Base-by-base conservation (phyloP, 2,797 vertebrate genomes). In the Myoxocephalus aenaeus region DNA sequence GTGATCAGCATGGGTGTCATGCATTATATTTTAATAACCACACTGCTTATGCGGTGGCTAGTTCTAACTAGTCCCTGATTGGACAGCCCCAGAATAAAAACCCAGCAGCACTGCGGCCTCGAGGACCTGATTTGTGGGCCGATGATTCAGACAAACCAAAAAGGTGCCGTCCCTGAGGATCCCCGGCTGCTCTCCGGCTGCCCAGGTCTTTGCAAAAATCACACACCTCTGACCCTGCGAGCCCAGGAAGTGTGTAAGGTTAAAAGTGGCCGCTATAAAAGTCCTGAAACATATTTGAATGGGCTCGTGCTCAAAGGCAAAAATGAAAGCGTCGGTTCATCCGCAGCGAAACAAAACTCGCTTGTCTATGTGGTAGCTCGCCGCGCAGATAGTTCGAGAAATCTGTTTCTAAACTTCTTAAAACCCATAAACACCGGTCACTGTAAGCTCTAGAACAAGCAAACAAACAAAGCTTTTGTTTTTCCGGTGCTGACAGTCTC, bases 161-260 rank as follows among this genome's bases (percentile, higher is more conserved):
- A 72, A 46, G 40, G 71, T 63, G 67, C 32, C 14, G 1, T 51
- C 57, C 22, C 71, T 4, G 40, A 67, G 20, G 44, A 65, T 66
- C 38, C 58, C 57, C 57, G 75, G 77, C 67, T 57, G 79, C 65
- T 77, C 56, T 70, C 73, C 70, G 66, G 70, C 63, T 65, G 54
- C 66, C 59, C 44, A 51, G 54, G 67, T 66, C 64, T 72, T 13
- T 58, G 48, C 18, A 34, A 32, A 48, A 48, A 20, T 9, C 17
- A 20, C 46, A 48, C 18, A 69, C 7, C 73, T 77, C 58, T 59
- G 44, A 72, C 61, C 70, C 44, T 12, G 57, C 9, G 29, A 56
- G 36, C 17, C 22, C 25, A 6, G 64, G 18, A 13, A 29, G 59
- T 48, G 74, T 68, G 72, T 73, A 34, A 75, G 59, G 74, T 72